Evolutionary conservation across 2,113 vertebrate genomes (phyloP), one percentile per base, ranked within the genome.

Genomic region (Gallinago undulata): DNA sequence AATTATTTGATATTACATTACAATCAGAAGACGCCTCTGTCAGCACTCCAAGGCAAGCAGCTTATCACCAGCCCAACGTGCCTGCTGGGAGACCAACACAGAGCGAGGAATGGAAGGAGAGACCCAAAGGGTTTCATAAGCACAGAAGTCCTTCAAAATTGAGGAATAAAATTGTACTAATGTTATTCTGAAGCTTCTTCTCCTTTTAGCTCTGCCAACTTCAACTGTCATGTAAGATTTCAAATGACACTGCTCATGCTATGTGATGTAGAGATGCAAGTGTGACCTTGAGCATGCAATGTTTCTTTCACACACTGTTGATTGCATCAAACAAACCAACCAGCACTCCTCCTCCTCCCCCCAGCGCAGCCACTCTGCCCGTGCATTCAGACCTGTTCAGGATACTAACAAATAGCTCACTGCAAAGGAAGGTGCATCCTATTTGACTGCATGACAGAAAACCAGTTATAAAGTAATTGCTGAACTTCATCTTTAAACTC

Each of bases 261-360:
- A 53, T 25, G 21, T 62, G 77, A 67, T 48, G 28, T 47, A 84
- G 82, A 90, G 59, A 45, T 69, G 85, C 89, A 89, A 94, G 72
- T 13, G 43, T 86, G 81, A 96, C 93, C 94, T 93, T 94, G 72
- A 93, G 77, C 48, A 30, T 18, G 51, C 95, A 94, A 48, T 92
- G 93, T 93, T 90, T 97, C 94, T 96, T 93, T 84, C 94, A 95
- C 84, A 87, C 22, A 3, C 74, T 62, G 68, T 48, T 90, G 86
- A 74, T 14, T 86, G 60, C 87, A 91, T 89, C 90, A 77, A 94
- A 89, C 77, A 63, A 93, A 84, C 39, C 45, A 84, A 45, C 53
- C 57, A 88, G 39, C 53, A 24, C 51, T 62, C 66, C 48, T 66
- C 66, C 48, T 66, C 9, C 48, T 80, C 33, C 48, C 33, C 70